A percentile compares a stretch with the other conserved stretches of the same genome.
phyloP scores from a whole-genome alignment of 92 coral and sea anemone genomes.

The Porites divaricata region DNA sequence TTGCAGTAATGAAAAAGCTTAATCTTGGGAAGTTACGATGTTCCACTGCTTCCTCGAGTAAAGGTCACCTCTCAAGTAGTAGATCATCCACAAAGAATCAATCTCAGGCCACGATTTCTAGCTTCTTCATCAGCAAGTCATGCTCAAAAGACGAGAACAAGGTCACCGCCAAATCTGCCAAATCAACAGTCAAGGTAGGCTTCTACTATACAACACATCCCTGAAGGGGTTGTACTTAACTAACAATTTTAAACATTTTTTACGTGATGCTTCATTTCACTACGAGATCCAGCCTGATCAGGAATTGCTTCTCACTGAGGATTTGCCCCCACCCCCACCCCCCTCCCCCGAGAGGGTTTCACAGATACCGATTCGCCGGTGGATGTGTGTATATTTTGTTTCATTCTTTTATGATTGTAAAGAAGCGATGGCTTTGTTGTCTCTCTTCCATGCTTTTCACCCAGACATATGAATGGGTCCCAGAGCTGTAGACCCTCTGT shows the following conservation, averaged over 20 bases:
- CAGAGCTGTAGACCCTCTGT: too few relatives aligned
- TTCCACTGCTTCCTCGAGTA: conserved; percentile 10
- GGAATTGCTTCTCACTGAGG: too few relatives aligned
- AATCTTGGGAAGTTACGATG: conserved; percentile 48
- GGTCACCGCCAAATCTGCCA: not conserved
- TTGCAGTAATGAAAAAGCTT: conserved; percentile 15
- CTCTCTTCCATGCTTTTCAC: too few relatives aligned
- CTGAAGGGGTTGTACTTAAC: not conserved
- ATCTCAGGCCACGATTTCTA: conserved; percentile 65
- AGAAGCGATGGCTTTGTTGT: too few relatives aligned
- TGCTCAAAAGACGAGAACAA: not conserved
- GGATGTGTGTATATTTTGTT: too few relatives aligned
- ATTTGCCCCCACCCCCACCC: not conserved
- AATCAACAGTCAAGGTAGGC: conserved; percentile 15
- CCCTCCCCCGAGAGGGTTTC: not conserved
- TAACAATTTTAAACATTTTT: not conserved
- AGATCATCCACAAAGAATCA: conserved; percentile 16
- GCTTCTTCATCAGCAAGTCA: conserved; percentile 44
- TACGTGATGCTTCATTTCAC: not conserved
- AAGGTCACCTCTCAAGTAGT: not conserved
- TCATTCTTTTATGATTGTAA: too few relatives aligned
- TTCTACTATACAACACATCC: not conserved
- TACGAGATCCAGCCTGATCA: not conserved
- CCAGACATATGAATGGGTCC: too few relatives aligned
- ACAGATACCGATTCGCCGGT: too few relatives aligned